A percentile compares a stretch with the other conserved stretches of the same genome.
phyloP scores from a whole-genome alignment of 2,113 vertebrate species.

The Xenopus borealis region DNA sequence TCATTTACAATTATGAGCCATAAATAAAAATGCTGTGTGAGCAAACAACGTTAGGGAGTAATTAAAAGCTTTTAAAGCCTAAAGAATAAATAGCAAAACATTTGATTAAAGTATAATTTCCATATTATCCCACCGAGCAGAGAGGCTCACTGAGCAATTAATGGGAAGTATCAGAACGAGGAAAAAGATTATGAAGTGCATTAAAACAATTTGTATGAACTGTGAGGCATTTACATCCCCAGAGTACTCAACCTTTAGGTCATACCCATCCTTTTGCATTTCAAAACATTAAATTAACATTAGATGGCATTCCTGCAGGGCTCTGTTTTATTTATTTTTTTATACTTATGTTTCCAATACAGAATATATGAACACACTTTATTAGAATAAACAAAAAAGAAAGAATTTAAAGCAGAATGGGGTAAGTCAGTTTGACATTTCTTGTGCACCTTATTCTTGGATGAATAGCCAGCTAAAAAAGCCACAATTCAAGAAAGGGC shows the following conservation, averaged over 20 bases:
- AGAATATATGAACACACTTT: no score
- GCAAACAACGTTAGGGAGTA: conserved; percentile 54
- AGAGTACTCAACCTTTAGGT: conserved; percentile 22
- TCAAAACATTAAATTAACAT: conserved; percentile 38
- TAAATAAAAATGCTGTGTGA: conserved; percentile 55
- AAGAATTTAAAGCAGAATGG: no score
- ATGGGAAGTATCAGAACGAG: conserved; percentile 18
- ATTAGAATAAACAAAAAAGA: no score
- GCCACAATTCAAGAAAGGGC: no score
- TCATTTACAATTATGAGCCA: conserved; percentile 52
- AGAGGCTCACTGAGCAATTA: conserved; percentile 51
- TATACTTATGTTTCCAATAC: no score
- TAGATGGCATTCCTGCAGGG: conserved; percentile 4
- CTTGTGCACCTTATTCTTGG: no score
- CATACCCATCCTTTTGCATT: conserved; percentile 9
- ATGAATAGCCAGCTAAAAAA: no score
- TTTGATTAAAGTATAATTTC: conserved; percentile 47
- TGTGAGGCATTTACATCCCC: conserved; percentile 37
- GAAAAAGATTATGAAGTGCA: conserved; percentile 45
- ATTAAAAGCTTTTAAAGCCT: conserved; percentile 54
- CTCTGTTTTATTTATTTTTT: no score
- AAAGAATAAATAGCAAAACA: conserved; percentile 53
- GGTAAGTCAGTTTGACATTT: no score
- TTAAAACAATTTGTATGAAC: conserved; percentile 42
- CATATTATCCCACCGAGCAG: conserved; percentile 47